Percentiles rank a stretch among this genome's conserved stretches.
Conservation (phyloP, 2,113 vertebrate genomes). For the Melanostigma gelatinosum region DNA sequence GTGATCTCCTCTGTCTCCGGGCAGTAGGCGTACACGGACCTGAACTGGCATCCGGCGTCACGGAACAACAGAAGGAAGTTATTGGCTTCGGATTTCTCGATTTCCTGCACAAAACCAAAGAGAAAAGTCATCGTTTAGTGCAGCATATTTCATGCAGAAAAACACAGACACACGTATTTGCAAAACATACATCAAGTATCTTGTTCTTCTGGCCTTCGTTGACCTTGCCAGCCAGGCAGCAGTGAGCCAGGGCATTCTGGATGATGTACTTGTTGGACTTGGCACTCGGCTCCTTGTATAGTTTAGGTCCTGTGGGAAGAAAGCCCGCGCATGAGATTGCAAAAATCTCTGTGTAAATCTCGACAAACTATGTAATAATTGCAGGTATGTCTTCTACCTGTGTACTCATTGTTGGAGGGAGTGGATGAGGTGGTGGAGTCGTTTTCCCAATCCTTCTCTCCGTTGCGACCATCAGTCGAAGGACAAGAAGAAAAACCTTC, state of each 20-base stretch:
- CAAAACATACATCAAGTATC: constrained; percentile 92
- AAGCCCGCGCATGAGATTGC: constrained; percentile 27
- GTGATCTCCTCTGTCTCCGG: constrained; percentile 94
- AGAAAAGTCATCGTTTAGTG: background rate
- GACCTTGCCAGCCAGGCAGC: constrained; percentile 97
- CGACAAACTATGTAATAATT: background rate
- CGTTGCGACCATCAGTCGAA: constrained; percentile 90
- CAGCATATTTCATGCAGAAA: background rate
- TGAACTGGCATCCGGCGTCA: constrained; percentile 96
- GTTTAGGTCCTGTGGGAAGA: constrained; percentile 89
- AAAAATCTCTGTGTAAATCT: constrained; percentile 2
- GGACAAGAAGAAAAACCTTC: constrained; percentile 93
- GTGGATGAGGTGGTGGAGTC: constrained; percentile 96
- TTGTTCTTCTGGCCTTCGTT: constrained; percentile 99
- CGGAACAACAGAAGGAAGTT: constrained; percentile 98
- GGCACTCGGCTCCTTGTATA: constrained; percentile 98
- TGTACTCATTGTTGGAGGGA: constrained; percentile 96
- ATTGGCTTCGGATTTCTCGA: constrained; percentile 97
- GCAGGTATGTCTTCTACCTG: constrained; percentile 81
- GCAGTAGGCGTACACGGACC: constrained; percentile 93
- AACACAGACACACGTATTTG: background rate
- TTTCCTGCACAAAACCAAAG: constrained; percentile 85
- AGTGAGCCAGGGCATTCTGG: constrained; percentile 96
- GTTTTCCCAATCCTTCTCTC: constrained; percentile 98
- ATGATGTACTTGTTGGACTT: constrained; percentile 99